Evolutionary conservation across 2,113 vertebrate genomes (phyloP), one percentile per base, ranked within the genome.

Genomic region (Hirundichthys speculiger): DNA sequence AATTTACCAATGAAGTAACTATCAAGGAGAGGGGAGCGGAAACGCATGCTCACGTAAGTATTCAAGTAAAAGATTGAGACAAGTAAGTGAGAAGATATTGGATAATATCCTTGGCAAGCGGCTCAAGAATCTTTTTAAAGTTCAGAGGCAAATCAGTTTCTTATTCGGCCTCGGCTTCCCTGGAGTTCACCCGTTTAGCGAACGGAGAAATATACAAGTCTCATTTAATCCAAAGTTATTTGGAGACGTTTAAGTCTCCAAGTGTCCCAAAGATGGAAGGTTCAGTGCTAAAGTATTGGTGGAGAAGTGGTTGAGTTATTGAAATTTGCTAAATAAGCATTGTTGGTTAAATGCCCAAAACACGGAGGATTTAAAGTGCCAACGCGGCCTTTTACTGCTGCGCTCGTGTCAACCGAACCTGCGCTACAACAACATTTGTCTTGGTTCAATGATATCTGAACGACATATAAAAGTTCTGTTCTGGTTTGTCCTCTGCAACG

Each of bases 141-240:
- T 79, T 77, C 53, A 68, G 46, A 7, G 1, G 59, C 42, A 50
- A 73, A 83, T 50, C 42, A 65, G 69, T 73, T 77, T 78, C 59
- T 81, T 57, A 71, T 63, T 72, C 55, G 43, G 30, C 58, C 74
- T 64, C 30, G 53, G 50, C 56, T 52, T 70, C 71, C 65, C 72
- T 3, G 2, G 67, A 60, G 73, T 25, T 57, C n/a, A 10, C 12
- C 16, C 24, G 45, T 53, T 51, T 38, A 54, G 72, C 12, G 62
- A 53, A 70, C 50, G 48, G 73, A 76, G 70, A 83, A 83, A 80
- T 80, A 50, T 66, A 47, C 43, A 50, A 54, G 57, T 67, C 75
- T 73, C 66, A 77, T 85, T 86, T 68, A 79, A 70, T 63, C 43
- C 58, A 58, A 71, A 86, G 75, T 64, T 83, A 51, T 82, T 82